Conservation (phyloP, 2,113 vertebrate species). For the Rhabdomys dilectus region DNA sequence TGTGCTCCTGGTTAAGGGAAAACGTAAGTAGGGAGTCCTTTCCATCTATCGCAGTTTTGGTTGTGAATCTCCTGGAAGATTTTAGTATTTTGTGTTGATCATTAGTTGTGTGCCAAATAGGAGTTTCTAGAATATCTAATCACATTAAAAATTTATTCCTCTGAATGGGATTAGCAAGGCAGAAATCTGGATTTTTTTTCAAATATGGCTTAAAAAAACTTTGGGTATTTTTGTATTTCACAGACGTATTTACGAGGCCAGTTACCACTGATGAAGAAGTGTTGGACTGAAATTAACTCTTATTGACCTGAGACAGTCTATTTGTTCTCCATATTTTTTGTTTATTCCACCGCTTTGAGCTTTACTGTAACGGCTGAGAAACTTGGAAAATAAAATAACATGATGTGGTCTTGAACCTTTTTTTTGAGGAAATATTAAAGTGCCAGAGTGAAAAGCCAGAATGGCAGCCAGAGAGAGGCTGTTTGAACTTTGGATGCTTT, state of each 20-base stretch:
- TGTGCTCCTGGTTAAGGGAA: not conserved
- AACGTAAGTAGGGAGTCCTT: not conserved
- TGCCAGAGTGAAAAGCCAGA: slow-evolving; percentile 81
- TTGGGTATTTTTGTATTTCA: slow-evolving; percentile 76
- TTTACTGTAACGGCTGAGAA: slow-evolving; percentile 67
- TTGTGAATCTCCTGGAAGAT: not conserved
- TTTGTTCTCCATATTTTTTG: slow-evolving; percentile 25
- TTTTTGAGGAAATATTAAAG: slow-evolving; percentile 67
- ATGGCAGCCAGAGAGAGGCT: slow-evolving; percentile 98
- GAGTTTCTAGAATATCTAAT: not conserved
- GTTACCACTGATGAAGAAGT: slow-evolving; percentile 63
- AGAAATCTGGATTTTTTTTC: too few relatives aligned
- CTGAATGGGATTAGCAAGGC: not conserved
- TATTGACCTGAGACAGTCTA: slow-evolving; percentile 55
- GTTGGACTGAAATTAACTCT: slow-evolving; percentile 56
- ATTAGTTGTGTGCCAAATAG: not conserved
- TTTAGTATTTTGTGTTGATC: not conserved
- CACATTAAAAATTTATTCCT: not conserved
- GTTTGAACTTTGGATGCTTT: slow-evolving; percentile 99
- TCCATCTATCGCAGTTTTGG: not conserved
- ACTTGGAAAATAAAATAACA: slow-evolving; percentile 81
- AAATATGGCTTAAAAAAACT: not conserved
- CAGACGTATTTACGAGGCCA: slow-evolving; percentile 65
- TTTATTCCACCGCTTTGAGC: slow-evolving; percentile 62
- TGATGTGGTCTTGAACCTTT: slow-evolving; percentile 84